These are phyloP conservation scores for Dolichotis patagonum DNA, from an alignment of 2,113 vertebrate genomes.

Conservation along the genomic window DNA sequence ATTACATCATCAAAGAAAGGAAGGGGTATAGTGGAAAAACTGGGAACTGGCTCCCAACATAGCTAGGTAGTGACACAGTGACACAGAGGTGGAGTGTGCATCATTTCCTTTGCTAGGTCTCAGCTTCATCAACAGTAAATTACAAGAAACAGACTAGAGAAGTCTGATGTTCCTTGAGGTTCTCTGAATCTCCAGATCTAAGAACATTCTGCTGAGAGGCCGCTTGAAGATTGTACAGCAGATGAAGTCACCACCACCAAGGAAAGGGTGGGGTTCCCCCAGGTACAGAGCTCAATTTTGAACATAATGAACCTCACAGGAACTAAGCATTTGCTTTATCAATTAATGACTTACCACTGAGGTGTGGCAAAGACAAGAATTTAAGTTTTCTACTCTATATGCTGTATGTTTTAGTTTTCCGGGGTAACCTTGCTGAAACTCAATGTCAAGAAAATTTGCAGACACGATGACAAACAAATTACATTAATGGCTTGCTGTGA, in stretches of 20 bases:
- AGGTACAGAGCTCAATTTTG: not conserved
- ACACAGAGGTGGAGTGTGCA: not conserved
- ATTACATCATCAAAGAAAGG: not conserved
- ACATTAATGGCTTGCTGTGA: slow-evolving; percentile 71
- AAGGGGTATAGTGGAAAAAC: not conserved
- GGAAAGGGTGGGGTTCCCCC: not conserved
- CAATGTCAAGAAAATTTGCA: slow-evolving; percentile 61
- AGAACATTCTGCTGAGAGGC: not conserved
- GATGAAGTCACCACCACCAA: not conserved
- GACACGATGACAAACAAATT: slow-evolving; percentile 26
- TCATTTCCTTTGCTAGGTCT: not conserved
- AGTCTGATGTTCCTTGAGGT: not conserved
- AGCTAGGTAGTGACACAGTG: too few species aligned
- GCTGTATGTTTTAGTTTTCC: not conserved
- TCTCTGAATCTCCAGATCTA: not conserved
- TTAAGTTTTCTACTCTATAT: not conserved
- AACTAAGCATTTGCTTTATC: not conserved
- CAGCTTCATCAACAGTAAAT: not conserved
- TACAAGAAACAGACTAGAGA: not conserved
- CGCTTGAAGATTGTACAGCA: not conserved
- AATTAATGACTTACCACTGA: not conserved
- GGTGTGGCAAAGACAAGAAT: rapidly evolving
- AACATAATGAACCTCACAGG: not conserved
- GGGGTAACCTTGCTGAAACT: not conserved
- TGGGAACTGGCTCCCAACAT: not conserved